These are phyloP conservation scores for Perca fluviatilis DNA, from an alignment of 2,113 vertebrate genomes.

Conservation along the genomic window DNA sequence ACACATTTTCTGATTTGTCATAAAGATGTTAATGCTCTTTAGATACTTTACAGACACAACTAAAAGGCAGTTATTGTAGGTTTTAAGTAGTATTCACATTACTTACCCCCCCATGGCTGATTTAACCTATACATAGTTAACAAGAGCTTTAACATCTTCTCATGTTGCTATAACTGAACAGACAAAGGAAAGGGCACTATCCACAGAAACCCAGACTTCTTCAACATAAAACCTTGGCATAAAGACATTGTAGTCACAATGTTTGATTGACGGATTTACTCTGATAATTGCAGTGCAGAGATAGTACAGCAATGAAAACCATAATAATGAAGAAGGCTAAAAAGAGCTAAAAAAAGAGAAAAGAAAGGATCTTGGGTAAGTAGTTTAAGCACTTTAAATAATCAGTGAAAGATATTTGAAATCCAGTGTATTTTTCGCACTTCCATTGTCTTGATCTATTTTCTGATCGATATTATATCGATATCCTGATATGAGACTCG, in stretches of 20 bases:
- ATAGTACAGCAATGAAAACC: neutral
- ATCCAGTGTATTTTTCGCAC: neutral
- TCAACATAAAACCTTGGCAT: constrained; percentile 2
- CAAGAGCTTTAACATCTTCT: constrained; percentile 2
- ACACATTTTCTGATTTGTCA: neutral
- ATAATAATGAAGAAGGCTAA: constrained; percentile 4
- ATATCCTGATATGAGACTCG: no score
- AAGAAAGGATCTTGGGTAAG: neutral
- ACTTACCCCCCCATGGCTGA: neutral
- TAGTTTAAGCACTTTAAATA: neutral
- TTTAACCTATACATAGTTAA: neutral
- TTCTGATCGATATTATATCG: no score
- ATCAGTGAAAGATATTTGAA: neutral
- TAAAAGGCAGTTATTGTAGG: neutral
- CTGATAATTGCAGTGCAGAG: constrained; percentile 14
- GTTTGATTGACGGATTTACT: constrained; percentile 35
- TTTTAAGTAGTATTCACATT: constrained; percentile 3
- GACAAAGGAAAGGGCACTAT: neutral
- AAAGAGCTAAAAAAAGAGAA: neutral
- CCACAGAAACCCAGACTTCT: constrained; percentile 5
- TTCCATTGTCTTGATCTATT: neutral
- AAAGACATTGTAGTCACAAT: neutral
- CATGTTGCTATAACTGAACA: neutral
- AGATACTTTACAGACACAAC: neutral
- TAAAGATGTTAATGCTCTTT: neutral